Conservation (phyloP, 2,888 invertebrate species). For the Tupiocoris notatus region DNA sequence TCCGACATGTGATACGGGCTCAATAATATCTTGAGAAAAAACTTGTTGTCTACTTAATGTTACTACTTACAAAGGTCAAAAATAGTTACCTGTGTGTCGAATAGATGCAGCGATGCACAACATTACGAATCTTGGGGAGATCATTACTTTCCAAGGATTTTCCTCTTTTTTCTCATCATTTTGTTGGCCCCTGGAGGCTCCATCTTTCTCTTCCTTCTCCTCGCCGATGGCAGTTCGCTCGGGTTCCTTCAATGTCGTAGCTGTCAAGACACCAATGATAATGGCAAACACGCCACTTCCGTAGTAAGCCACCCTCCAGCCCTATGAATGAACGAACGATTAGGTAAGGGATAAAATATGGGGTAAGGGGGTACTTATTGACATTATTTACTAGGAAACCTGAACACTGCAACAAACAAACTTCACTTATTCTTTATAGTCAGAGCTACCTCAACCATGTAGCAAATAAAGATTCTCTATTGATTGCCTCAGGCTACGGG, state of each 20-base stretch:
- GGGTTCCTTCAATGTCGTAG: slow-evolving; percentile 74
- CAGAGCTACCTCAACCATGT: too few species aligned
- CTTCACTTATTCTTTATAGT: too few species aligned
- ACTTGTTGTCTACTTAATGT: too few species aligned
- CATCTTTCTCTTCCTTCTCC: slow-evolving; percentile 55
- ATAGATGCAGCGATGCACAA: slow-evolving; percentile 84
- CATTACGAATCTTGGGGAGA: slow-evolving; percentile 74
- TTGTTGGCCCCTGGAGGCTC: slow-evolving; percentile 51
- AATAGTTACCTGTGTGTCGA: slow-evolving; percentile 70
- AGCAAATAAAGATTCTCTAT: too few species aligned
- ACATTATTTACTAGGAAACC: too few species aligned
- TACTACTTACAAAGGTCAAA: too few species aligned
- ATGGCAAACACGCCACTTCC: slow-evolving; percentile 75
- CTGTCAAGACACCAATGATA: slow-evolving; percentile 68
- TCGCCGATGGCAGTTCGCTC: slow-evolving; percentile 73
- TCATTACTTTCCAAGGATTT: slow-evolving; percentile 71
- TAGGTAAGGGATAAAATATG: too few species aligned
- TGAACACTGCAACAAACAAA: too few species aligned
- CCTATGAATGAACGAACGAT: slow-evolving; percentile 55
- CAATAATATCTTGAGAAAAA: too few species aligned
- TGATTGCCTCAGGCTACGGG: too few species aligned
- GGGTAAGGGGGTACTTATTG: too few species aligned
- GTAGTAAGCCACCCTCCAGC: slow-evolving; percentile 82
- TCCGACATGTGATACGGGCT: too few species aligned
- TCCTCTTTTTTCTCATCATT: slow-evolving; percentile 55